These are phyloP conservation scores for Drosophila prosaltans DNA, from an alignment of 1,140 invertebrate genomes.

Conservation along the genomic window DNA sequence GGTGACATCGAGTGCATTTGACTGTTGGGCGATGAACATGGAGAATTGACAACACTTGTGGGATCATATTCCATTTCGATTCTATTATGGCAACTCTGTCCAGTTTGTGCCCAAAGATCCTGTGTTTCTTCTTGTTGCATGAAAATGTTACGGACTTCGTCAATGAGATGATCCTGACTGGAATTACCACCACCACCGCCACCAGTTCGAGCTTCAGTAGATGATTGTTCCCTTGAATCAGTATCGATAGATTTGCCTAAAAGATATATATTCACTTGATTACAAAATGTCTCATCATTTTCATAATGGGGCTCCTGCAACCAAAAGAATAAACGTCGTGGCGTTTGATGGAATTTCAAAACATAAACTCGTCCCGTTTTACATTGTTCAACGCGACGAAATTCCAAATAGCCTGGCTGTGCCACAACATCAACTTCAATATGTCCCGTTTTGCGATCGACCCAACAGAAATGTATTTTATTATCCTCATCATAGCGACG, in stretches of 20 bases:
- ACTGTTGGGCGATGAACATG: no score
- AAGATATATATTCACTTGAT: slow-evolving; percentile 94
- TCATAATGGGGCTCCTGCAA: slow-evolving; percentile 98
- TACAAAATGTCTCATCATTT: slow-evolving; percentile 95
- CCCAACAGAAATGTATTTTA: slow-evolving; percentile 98
- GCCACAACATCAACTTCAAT: slow-evolving; percentile 94
- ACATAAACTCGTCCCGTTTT: slow-evolving; percentile 98
- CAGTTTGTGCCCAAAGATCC: background rate
- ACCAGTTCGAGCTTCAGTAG: background rate
- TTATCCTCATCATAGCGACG: slow-evolving; percentile 94
- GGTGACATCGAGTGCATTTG: background rate
- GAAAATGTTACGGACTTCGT: background rate
- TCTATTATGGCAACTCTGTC: background rate
- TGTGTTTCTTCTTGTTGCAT: background rate
- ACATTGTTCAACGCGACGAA: slow-evolving; percentile 95
- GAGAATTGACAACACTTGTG: no score
- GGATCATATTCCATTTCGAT: no score
- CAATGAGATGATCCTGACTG: background rate
- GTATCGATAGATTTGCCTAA: slow-evolving; percentile 42
- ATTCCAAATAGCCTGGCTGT: slow-evolving; percentile 98
- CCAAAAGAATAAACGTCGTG: slow-evolving; percentile 97
- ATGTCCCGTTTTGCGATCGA: slow-evolving; percentile 90
- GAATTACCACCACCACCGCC: background rate
- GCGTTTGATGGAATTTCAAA: slow-evolving; percentile 96
- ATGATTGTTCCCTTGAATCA: background rate